Evolutionary conservation across 2,888 invertebrate species (phyloP), one percentile per base, ranked within the genome.

Genomic region (Stomorhina lunata): DNA sequence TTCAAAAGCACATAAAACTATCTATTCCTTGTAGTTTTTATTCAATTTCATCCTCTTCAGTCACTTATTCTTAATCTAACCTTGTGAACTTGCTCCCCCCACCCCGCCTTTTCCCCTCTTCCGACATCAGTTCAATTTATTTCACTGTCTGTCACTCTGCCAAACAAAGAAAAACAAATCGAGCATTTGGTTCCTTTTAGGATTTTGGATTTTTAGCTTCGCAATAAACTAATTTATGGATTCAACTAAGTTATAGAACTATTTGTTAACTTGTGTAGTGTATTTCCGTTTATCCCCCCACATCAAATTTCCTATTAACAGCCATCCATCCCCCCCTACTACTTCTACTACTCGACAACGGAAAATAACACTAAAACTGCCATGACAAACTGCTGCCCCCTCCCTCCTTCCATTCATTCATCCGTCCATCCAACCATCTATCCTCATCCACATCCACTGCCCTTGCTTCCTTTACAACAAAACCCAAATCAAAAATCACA

Each of bases 201-300:
- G 10, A 55, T 55, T 45, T 71, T 27, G 20, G 48, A 12, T 63
- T 43, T n/a, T 55, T 29, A 2, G 43, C 25, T 57, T 59, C 65
- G 40, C 61, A 79, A 37, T 76, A 79, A 82, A 82, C 82, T 82
- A 82, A 82, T 82, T 82, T 82, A 79, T 82, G 79, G 75, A 79
- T 75, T 73, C 66, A 76, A 71, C 72, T 57, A 63, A 71, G 65
- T 53, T 61, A 68, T 71, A 79, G 65, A 82, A 82, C 82, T 82
- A 82, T 82, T 82, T 82, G 82, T 82, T 82, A 79, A 75, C 37
- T 71, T 79, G 75, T 79, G 71, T 82, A 76, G 79, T 71, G 59
- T 65, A 79, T 82, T 79, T 82, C 82, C 82, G 82, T 50, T 82
- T 66, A 66, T 66, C 53, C 57, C 57, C 66, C 80, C 75, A 37